Base-by-base conservation (phyloP, 2,113 vertebrate species). In the Centrocercus urophasianus region DNA sequence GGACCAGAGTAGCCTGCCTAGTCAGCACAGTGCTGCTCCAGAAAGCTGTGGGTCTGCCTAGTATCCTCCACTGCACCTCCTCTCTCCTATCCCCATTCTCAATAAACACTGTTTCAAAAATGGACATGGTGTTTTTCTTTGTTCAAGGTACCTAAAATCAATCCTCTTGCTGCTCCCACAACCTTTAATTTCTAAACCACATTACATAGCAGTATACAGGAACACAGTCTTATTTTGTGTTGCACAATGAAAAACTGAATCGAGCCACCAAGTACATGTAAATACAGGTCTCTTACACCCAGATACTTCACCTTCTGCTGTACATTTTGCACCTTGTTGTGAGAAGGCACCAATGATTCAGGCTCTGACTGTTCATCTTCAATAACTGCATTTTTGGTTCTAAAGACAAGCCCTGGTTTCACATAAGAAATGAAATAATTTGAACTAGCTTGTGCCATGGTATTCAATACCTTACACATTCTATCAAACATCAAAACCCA, bases 31-130 rank as follows among this genome's bases (percentile, higher is more conserved):
- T 42, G 5, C 32, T 75, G 2, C 24, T 83, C 2, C 43, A 79
- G 54, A 73, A 73, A 77, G 67, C 34, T 75, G 47, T 38, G 56
- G 25, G 16, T 43, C 43, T 64, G 24, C 43, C 63, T 8, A 9
- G 82, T 12, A 2, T 72, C 38, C 9, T 65, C 11, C 48, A 22
- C 7, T 64, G 5, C 57, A 64, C 6, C 71, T 34, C 6, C 15
- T 63, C 32, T 47, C n/a, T n/a, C 8, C 1, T 1, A 34, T 1
- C 22, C 5, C 11, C 24, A 15, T 60, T 48, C 54, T 50, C 1
- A 2, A 61, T 8, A 72, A 7, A 4, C 43, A 45, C 30, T 19
- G 1, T n/a, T 54, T 63, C 30, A 71, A 50, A 48, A 50, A 34
- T 59, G 8, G 13, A 7, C 10, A 69, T 14, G 2, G 7, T 34